phyloP scores from a whole-genome alignment of 2,888 invertebrate species.

The Melinaea marsaeus region DNA sequence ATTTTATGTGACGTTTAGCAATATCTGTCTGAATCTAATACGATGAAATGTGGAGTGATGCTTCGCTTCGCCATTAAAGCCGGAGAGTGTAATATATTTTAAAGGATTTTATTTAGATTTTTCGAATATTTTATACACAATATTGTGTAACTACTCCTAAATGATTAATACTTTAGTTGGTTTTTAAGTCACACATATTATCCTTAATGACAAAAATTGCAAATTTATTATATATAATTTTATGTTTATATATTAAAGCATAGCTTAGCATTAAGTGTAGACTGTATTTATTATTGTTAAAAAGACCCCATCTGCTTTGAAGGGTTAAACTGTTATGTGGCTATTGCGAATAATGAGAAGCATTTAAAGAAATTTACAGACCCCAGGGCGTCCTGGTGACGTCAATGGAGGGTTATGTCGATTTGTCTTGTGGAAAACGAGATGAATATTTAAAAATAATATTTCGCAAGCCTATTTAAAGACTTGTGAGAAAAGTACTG shows the following conservation, averaged over 20 bases:
- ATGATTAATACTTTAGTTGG: no score
- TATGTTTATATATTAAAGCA: slow-evolving; percentile 16
- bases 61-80: slow-evolving; percentile 39
- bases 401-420: slow-evolving; percentile 49
- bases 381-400: slow-evolving; percentile 49
- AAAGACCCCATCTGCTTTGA: slow-evolving; percentile 64
- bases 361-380: slow-evolving; percentile 70
- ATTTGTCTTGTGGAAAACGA: slow-evolving; percentile 40
- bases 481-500: slow-evolving; percentile 7
- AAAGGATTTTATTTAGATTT: neutral
- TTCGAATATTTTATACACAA: neutral
- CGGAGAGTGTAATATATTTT: neutral
- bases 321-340: slow-evolving; percentile 71
- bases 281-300: slow-evolving; percentile 33
- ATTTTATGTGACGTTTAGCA: slow-evolving; percentile 62
- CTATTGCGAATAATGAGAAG: slow-evolving; percentile 70
- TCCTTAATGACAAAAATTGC: neutral
- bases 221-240: neutral
- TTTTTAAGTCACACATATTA: no score
- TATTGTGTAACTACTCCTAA: no score
- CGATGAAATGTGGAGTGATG: slow-evolving; percentile 61
- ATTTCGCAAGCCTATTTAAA: slow-evolving; percentile 6
- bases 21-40: slow-evolving; percentile 73
- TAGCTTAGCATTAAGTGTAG: slow-evolving; percentile 31
- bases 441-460: slow-evolving; percentile 6